Evolutionary conservation across 2,113 vertebrate species (phyloP), one percentile per base, ranked within the genome.

Genomic region (Leiothrix lutea): DNA sequence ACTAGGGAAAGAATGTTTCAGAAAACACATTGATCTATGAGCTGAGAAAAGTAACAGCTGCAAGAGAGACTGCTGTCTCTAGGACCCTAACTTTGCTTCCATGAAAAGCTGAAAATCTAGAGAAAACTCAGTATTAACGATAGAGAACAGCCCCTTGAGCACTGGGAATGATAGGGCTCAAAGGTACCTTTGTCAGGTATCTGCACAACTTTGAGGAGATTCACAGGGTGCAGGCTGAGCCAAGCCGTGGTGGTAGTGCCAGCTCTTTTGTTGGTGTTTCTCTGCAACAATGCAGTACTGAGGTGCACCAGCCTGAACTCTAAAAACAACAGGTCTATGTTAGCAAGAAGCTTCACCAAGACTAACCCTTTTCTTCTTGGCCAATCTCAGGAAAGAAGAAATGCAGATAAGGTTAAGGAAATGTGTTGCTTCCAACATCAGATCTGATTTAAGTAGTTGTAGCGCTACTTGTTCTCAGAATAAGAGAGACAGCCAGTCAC

Each of bases 241-340:
- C 19, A 7, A 10, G 17, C 0, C 0, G 10, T 12, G 20, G 28
- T 60, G 44, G 4, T 17, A 0, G 0, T 79, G 22, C 8, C 67
- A 48, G 18, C 2, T 33, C 16, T 24, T 61, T 23, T 8, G 6
- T 8, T 36, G 16, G 29, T 23, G 19, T 54, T 80, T 67, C 62
- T 80, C 33, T 54, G 14, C 29, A 67, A 3, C 23, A 3, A 0
- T 22, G 56, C n/a, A 35, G 42, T 35, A 26, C 45, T 35, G 56
- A 11, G 11, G 5, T 22, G 15, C 21, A 8, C 12, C 23, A 31
- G 9, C 44, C 48, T 54, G 24, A 72, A 5, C 26, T 71, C 47
- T 40, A 25, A 53, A 81, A 61, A 23, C 25, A 62, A 5, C 8
- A 66, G 17, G 14, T 58, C 47, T 57, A 3, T 24, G n/a, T 67